Conservation (phyloP, 64 coral and sea anemone genomes). For the Dendrophyllia cribrosa region DNA sequence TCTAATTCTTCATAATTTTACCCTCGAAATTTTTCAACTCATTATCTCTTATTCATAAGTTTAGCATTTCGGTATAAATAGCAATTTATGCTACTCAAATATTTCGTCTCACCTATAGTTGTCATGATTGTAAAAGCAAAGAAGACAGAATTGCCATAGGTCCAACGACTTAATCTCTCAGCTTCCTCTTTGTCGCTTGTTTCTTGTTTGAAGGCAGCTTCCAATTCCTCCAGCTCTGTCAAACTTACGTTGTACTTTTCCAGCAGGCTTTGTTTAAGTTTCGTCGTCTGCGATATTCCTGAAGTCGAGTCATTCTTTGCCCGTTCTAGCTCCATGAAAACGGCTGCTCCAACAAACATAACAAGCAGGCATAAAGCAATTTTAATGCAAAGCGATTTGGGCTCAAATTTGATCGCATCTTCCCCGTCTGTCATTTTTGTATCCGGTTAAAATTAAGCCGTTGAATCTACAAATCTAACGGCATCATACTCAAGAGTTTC, state of each 20-base stretch:
- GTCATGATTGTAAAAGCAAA: slow-evolving; percentile 94
- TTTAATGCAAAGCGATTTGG: slow-evolving; percentile 79
- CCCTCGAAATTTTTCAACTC: too few relatives aligned
- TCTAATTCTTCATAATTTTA: too few relatives aligned
- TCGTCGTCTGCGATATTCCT: slow-evolving; percentile 1
- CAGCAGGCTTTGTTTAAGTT: slow-evolving; percentile 47
- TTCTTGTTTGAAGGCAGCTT: slow-evolving; percentile 41
- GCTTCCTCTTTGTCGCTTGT: neutral
- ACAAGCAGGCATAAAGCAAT: slow-evolving; percentile 66
- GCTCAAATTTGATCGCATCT: slow-evolving; percentile 67
- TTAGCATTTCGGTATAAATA: too few relatives aligned
- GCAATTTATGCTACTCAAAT: neutral
- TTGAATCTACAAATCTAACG: neutral
- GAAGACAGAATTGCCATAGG: slow-evolving; percentile 91
- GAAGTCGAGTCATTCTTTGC: neutral
- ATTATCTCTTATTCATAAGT: too few relatives aligned
- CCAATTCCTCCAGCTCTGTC: slow-evolving; percentile 51
- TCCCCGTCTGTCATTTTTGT: slow-evolving; percentile 38
- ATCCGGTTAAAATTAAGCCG: neutral
- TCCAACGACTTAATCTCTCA: slow-evolving; percentile 66
- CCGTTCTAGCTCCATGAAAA: slow-evolving; percentile 87
- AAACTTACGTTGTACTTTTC: slow-evolving; percentile 72
- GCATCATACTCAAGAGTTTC: neutral
- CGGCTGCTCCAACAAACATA: slow-evolving; percentile 73
- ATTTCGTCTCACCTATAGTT: slow-evolving; percentile 76